Conservation (phyloP, 2,797 vertebrate species). For the Falco columbarius region DNA sequence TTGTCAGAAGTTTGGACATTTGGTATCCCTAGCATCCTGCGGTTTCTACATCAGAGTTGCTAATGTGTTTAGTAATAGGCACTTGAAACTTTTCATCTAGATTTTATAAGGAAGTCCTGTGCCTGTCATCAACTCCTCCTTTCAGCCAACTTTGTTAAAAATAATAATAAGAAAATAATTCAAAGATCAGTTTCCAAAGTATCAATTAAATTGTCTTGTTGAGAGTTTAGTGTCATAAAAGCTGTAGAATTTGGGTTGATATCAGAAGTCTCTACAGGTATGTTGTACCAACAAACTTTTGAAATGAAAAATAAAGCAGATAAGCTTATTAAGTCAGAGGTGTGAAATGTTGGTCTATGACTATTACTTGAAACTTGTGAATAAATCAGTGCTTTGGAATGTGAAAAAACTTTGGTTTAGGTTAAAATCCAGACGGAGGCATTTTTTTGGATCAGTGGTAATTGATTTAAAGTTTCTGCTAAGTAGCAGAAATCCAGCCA, state of each 20-base stretch:
- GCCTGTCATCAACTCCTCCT: background rate
- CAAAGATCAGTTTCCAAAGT: background rate
- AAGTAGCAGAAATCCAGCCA: conserved; percentile 61
- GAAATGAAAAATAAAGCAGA: conserved; percentile 24
- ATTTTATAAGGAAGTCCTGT: conserved; percentile 15
- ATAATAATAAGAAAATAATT: background rate
- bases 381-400: conserved; percentile 70
- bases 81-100: background rate
- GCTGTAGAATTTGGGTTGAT: background rate
- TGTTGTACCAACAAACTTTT: background rate
- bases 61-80: background rate
- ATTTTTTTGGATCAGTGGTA: conserved; percentile 61
- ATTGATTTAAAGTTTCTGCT: conserved; percentile 68
- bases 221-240: background rate
- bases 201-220: background rate
- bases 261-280: background rate
- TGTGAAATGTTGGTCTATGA: conserved; percentile 45
- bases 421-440: conserved; percentile 60
- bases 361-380: conserved; percentile 56
- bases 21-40: background rate
- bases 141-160: background rate
- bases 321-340: conserved; percentile 42
- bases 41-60: background rate
- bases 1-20: background rate
- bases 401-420: conserved; percentile 46